Base-by-base conservation (phyloP, 2,113 vertebrate genomes). In the Cinclus cinclus region DNA sequence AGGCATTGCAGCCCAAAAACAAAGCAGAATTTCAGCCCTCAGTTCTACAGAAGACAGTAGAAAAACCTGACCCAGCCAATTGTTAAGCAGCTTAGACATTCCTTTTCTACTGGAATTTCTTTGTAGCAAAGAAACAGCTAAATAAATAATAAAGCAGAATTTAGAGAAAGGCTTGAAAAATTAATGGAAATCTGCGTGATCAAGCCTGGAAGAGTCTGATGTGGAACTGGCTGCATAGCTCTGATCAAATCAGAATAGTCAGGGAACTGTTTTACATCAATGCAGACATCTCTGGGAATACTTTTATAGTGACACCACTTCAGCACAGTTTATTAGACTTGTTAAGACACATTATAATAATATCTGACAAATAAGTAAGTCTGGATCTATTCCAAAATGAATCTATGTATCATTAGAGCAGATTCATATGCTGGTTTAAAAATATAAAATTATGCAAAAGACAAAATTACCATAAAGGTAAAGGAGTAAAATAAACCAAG, bases 161-260 rank as follows among this genome's bases (percentile, higher is more conserved):
- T 96, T 94, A 93, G 82, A 97, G 87, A 96, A 96, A 96, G 64
- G 12, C 31, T 95, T 98, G 80, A 97, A 97, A 98, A 96, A 94
- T 96, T 96, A 92, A 97, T 96, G 73, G 59, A 39, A 77, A 68
- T 86, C 31, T 95, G 71, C n/a, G 4, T 92, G 89, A 97, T 96
- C 77, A 92, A 91, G 70, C 79, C 68, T 83, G 35, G 80, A 96
- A 69, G 85, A 83, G 59, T 79, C 84, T 47, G 44, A 94, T 81
- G 39, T 63, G 62, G 39, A 92, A 55, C 24, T 89, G 92, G 67
- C 65, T 96, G 84, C 50, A 21, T 41, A 84, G 85, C 91, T 95
- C 70, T 95, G 89, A 96, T 95, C 90, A 93, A 88, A 90, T 84
- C 63, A 84, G 35, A 91, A 49, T 33, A 87, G 88, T 71, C 90